Evolutionary conservation across 2,797 vertebrate genomes (phyloP).

Genomic region (Morelia viridis): DNA sequence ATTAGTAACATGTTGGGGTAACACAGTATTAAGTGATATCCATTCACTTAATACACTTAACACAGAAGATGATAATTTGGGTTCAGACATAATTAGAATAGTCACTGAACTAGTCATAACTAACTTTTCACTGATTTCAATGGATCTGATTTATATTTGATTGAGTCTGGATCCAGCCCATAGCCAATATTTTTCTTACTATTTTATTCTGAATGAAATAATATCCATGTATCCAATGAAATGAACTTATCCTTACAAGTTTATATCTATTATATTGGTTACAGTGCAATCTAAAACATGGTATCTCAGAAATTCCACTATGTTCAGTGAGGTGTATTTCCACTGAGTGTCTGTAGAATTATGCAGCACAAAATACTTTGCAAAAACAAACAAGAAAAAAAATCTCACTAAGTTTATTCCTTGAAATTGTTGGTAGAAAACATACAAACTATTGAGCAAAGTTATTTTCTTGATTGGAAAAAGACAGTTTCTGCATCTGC

Average conservation of each 20-base stretch:
- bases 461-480: background rate
- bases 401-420: background rate
- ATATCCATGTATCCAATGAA: background rate
- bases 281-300: background rate
- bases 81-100: background rate
- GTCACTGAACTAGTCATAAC: background rate
- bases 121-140: background rate
- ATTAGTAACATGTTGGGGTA: background rate
- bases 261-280: too few relatives aligned
- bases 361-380: background rate
- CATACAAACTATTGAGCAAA: background rate
- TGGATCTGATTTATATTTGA: background rate
- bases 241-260: background rate
- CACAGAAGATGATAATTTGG: background rate
- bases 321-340: background rate
- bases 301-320: background rate
- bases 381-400: too few relatives aligned
- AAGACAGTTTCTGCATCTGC: conserved; percentile 1
- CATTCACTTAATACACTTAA: background rate
- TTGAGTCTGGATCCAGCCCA: background rate
- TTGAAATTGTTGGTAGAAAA: background rate
- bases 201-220: background rate
- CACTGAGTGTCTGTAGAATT: background rate
- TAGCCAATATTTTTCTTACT: background rate
- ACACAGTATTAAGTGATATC: background rate